Evolutionary conservation across 2,113 vertebrate species (phyloP).

Genomic region (Terrapene triunguis): DNA sequence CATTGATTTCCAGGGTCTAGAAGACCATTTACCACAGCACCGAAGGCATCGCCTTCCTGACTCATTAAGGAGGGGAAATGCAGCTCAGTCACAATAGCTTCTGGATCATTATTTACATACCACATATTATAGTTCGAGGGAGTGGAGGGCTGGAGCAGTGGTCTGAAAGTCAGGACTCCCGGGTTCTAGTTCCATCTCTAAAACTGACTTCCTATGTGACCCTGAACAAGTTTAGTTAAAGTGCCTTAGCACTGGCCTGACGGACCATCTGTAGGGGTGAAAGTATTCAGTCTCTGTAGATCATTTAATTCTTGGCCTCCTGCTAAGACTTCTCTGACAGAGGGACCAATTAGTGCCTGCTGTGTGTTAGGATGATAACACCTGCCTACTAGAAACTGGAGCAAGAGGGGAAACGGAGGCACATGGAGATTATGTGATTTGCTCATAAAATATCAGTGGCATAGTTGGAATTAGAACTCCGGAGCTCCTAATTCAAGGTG

Average conservation of each 20-base stretch:
- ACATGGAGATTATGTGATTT: background rate
- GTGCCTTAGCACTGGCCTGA: background rate
- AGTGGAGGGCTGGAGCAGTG: background rate
- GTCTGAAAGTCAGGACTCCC: background rate
- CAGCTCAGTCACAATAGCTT: background rate
- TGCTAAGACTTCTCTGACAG: background rate
- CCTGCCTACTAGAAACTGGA: background rate
- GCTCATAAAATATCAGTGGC: background rate
- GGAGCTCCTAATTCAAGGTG: background rate
- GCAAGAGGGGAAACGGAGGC: background rate
- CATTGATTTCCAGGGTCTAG: slow-evolving; percentile 32
- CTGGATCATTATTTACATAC: background rate
- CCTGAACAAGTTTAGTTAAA: background rate
- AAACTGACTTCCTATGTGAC: background rate
- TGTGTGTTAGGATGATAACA: background rate
- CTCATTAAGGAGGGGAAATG: slow-evolving; percentile 4
- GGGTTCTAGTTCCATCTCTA: background rate
- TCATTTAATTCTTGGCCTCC: background rate
- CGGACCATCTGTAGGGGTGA: background rate
- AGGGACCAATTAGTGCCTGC: background rate
- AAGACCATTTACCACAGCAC: background rate
- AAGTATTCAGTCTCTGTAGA: background rate
- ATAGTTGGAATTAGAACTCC: background rate
- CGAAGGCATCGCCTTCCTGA: slow-evolving; percentile 36
- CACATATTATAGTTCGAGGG: background rate